Evolutionary conservation across 2,113 vertebrate genomes (phyloP).

Genomic region (Climacteris rufus): DNA sequence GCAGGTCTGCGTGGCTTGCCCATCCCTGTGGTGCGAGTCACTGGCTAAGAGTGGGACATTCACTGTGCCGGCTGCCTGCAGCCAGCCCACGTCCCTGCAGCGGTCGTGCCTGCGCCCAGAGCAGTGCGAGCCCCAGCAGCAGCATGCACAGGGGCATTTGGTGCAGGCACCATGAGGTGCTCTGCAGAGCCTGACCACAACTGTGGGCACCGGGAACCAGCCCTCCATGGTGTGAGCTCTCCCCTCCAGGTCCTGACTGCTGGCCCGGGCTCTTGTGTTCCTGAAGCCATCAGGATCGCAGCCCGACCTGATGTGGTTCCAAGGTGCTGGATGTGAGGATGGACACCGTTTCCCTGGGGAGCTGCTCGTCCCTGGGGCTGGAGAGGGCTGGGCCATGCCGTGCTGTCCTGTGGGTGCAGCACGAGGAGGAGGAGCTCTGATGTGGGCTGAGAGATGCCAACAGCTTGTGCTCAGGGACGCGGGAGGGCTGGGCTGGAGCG

Average conservation of each 20-base stretch:
- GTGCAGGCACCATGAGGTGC: rapidly evolving
- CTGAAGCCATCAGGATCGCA: rapidly evolving
- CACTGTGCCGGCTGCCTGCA: rapidly evolving
- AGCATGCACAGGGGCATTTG: too few species aligned
- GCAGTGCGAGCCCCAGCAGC: background rate
- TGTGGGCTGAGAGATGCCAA: background rate
- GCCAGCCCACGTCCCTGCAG: rapidly evolving
- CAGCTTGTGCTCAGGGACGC: rapidly evolving
- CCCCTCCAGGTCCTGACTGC: rapidly evolving
- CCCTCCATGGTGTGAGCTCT: rapidly evolving
- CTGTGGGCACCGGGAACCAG: rapidly evolving
- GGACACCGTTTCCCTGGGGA: background rate
- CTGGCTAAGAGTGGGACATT: background rate
- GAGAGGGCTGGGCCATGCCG: background rate
- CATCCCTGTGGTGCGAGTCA: rapidly evolving
- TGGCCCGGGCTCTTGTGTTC: background rate
- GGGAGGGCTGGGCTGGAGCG: background rate
- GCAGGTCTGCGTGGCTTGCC: rapidly evolving
- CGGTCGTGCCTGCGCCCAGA: rapidly evolving
- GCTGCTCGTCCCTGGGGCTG: background rate
- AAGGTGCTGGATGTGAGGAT: background rate
- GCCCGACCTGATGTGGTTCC: background rate
- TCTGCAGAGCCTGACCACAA: background rate
- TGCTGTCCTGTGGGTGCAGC: background rate
- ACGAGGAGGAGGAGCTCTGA: background rate